Percentiles rank a stretch among this genome's conserved stretches.
Conservation (phyloP, 1,140 invertebrate species). For the Bombus superbus region DNA sequence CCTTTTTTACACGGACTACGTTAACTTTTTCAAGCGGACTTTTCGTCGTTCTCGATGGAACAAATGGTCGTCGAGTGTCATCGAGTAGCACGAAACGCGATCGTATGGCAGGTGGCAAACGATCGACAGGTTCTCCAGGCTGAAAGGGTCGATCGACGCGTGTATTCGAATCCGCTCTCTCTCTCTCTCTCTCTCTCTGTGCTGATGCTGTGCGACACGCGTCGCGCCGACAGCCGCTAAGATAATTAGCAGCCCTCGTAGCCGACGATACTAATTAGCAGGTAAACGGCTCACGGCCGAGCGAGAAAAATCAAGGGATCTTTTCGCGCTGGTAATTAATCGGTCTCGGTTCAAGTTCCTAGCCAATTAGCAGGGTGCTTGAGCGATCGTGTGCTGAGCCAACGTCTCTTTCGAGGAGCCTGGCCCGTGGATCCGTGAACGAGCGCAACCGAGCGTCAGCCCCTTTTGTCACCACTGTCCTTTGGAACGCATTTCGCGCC, state of each 20-base stretch:
- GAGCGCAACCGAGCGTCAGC: not conserved
- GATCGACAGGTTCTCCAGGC: not conserved
- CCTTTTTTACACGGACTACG: not conserved
- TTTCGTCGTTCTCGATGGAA: not conserved
- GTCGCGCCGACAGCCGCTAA: conserved; percentile 31
- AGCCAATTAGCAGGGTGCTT: conserved; percentile 47
- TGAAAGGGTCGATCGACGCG: not conserved
- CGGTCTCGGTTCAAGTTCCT: conserved; percentile 26
- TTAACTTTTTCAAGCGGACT: not conserved
- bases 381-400: conserved; percentile 18
- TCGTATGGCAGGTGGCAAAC: not conserved
- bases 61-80: not conserved
- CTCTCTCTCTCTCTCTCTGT: not conserved
- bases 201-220: conserved; percentile 2
- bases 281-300: conserved; percentile 45
- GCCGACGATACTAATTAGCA: conserved; percentile 61
- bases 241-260: conserved; percentile 51
- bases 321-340: conserved; percentile 50
- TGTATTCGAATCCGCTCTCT: conserved; percentile 16
- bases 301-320: conserved; percentile 47
- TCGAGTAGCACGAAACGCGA: not conserved
- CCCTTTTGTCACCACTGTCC: not conserved
- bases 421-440: not conserved
- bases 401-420: conserved; percentile 28
- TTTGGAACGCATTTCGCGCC: not conserved